Percentiles rank a stretch among this genome's conserved stretches.
phyloP scores from a whole-genome alignment of 2,113 vertebrate species.

The Camelus dromedarius region DNA sequence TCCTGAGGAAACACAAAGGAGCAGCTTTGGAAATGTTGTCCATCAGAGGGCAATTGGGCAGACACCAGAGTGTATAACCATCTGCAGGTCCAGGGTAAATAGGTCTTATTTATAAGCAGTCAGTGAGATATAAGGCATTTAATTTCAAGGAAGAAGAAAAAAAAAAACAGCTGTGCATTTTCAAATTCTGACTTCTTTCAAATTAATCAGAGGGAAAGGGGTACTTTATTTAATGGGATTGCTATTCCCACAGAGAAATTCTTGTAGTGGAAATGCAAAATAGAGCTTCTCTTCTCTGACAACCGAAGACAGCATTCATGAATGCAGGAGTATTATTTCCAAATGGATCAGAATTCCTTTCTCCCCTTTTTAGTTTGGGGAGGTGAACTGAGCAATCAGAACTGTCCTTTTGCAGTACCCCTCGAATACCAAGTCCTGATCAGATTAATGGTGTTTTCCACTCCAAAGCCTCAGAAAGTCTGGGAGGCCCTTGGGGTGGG shows the following conservation, averaged over 20 bases:
- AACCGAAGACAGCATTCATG: neutral
- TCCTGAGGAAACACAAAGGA: conserved; percentile 64
- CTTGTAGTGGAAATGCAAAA: neutral
- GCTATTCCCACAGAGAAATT: conserved; percentile 32
- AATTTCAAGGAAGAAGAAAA: conserved; percentile 1
- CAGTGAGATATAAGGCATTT: neutral
- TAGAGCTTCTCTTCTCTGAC: neutral
- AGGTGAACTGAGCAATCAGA: neutral
- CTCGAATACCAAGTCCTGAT: neutral
- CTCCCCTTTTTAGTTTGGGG: neutral
- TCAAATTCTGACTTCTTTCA: conserved; percentile 39
- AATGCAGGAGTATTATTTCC: neutral
- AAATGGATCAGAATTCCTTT: neutral
- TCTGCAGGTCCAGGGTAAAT: neutral
- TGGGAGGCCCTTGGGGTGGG: neutral
- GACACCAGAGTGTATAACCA: neutral
- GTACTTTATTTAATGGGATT: neutral
- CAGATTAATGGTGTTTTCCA: neutral
- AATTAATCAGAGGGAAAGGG: neutral
- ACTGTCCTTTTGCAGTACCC: neutral
- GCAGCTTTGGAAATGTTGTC: conserved; percentile 42
- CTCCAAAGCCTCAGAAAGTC: neutral
- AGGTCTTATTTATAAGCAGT: conserved; percentile 4
- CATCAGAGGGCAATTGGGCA: neutral
- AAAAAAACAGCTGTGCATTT: neutral